phyloP scores from a whole-genome alignment of 2,113 vertebrate genomes.

The Genyomyrus donnyi region DNA sequence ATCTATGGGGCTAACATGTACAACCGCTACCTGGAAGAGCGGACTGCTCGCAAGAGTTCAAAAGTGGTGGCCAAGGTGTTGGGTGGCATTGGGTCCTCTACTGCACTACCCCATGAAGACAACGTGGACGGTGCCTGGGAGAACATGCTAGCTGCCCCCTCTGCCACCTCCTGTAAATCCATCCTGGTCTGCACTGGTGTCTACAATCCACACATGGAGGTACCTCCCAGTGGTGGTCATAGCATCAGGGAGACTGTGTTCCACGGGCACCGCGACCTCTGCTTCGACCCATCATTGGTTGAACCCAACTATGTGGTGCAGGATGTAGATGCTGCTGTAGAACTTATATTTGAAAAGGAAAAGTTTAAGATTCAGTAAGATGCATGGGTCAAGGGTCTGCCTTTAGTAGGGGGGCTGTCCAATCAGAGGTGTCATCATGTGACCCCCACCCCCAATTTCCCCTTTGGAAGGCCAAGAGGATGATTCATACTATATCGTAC shows the following conservation, averaged over 20 bases:
- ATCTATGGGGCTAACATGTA: slow-evolving; percentile 86
- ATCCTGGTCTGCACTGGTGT: slow-evolving; percentile 82
- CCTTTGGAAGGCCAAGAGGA: not conserved
- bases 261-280: slow-evolving; percentile 72
- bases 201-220: slow-evolving; percentile 56
- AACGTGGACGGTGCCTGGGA: slow-evolving; percentile 55
- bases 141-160: slow-evolving; percentile 49
- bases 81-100: slow-evolving; percentile 36
- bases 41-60: slow-evolving; percentile 31
- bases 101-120: slow-evolving; percentile 46
- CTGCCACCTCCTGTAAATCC: slow-evolving; percentile 67
- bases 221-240: slow-evolving; percentile 36
- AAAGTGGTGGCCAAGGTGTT: slow-evolving; percentile 43
- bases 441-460: not conserved
- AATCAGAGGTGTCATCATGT: not conserved
- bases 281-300: slow-evolving; percentile 63
- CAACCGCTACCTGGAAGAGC: slow-evolving; percentile 70
- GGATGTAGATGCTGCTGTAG: slow-evolving; percentile 74
- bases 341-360: slow-evolving; percentile 72
- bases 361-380: slow-evolving; percentile 46
- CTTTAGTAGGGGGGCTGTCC: not conserved
- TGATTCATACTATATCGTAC: not conserved
- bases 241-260: slow-evolving; percentile 49
- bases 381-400: not conserved
- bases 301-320: slow-evolving; percentile 64